Conservation (phyloP, 2,888 invertebrate genomes). For the Drosophila koepferae region DNA sequence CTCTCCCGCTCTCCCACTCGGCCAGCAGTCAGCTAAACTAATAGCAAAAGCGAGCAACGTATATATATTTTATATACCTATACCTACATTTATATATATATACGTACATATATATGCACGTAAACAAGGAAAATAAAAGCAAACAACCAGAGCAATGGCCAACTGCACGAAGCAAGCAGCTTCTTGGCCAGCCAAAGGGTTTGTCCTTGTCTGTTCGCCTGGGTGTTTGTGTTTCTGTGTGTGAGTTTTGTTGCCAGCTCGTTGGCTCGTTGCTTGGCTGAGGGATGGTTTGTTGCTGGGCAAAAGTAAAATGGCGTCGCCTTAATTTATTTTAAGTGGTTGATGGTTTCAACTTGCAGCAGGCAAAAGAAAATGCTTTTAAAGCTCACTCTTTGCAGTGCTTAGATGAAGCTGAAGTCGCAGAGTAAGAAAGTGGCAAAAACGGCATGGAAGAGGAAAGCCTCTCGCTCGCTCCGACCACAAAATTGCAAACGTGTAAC, state of each 20-base stretch:
- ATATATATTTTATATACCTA: slow-evolving; percentile 31
- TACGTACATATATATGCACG: slow-evolving; percentile 6
- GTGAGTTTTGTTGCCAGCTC: slow-evolving; percentile 53
- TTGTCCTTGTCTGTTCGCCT: slow-evolving; percentile 47
- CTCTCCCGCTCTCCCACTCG: neutral
- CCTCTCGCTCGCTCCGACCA: slow-evolving; percentile 14
- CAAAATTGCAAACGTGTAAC: slow-evolving; percentile 40
- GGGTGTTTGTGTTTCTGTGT: slow-evolving; percentile 38
- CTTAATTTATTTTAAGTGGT: slow-evolving; percentile 81
- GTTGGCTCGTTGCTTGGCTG: slow-evolving; percentile 57
- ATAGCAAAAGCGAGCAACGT: slow-evolving; percentile 64
- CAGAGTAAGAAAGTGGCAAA: no score
- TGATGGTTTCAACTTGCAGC: slow-evolving; percentile 75
- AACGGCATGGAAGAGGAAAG: neutral
- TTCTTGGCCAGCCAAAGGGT: slow-evolving; percentile 65
- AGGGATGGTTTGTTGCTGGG: slow-evolving; percentile 71
- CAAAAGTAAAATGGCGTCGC: slow-evolving; percentile 80
- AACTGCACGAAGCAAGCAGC: slow-evolving; percentile 52
- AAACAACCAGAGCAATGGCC: slow-evolving; percentile 74
- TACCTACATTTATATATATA: slow-evolving; percentile 1
- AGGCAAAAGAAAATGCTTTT: slow-evolving; percentile 51
- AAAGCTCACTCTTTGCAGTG: slow-evolving; percentile 46
- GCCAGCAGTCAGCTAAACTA: slow-evolving; percentile 60
- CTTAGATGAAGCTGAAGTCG: slow-evolving; percentile 4
- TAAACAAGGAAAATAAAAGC: slow-evolving; percentile 53